Evolutionary conservation across 2,888 invertebrate species (phyloP), one percentile per base, ranked within the genome.

Genomic region (Sceliomorpha sp.): DNA sequence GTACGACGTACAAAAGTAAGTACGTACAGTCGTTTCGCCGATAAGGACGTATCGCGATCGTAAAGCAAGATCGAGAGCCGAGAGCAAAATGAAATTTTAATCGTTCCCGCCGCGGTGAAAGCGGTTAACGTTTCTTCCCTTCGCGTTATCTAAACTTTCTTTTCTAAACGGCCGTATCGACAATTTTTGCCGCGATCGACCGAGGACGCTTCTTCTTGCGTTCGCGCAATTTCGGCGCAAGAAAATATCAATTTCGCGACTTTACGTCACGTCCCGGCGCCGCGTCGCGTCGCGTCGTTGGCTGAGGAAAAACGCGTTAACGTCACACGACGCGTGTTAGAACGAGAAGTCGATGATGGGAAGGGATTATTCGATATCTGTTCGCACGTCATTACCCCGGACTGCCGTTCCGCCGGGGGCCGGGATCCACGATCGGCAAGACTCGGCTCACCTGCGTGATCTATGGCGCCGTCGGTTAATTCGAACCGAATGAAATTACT

Each of bases 301-400:
- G 40, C 60, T 50, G 59, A 59, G 55, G 26, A 67, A 68, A 68
- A 68, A 68, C 55, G 60, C 77, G 78, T 80, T 80, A 79, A 79
- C 78, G 77, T 80, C 76, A 75, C 74, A 73, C 78, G 78, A 79
- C 78, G 80, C 79, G 80, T 81, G 82, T 76, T 76, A 69, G 76
- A 76, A 74, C 69, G 69, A 66, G 60, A 56, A 66, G 70, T 56
- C 70, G 69, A 66, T 59, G 62, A 69, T 69, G 63, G 74, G 75
- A 78, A 84, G 83, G 86, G 86, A 85, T n/a, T n/a, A n/a, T 85
- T 83, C 83, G 86, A 84, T 88, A 88, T 88, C 88, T 84, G 85
- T 88, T 88, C 85, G 87, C 88, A 83, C 88, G 85, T 88, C 88
- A 88, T 88, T 88, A 88, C 86, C 88, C 83, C 84, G 79, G 81